These are phyloP conservation scores for Microplitis mediator DNA, from an alignment of 1,140 invertebrate genomes.

Conservation along the genomic window DNA sequence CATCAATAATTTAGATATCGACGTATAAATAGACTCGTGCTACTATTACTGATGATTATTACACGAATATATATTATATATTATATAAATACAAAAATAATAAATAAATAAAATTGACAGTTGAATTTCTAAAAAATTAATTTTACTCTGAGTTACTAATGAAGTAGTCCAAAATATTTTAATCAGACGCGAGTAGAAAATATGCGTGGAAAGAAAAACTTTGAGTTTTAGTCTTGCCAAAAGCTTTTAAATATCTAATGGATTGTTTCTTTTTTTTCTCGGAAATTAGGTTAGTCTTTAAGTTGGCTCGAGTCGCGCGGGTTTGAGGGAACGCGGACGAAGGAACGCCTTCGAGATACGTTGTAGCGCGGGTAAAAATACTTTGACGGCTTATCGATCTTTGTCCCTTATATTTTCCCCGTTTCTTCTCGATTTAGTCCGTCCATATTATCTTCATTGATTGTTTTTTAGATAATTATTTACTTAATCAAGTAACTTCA, in stretches of 20 bases:
- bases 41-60: not conserved
- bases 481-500: not conserved
- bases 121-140: not conserved
- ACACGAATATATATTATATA: not conserved
- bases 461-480: not conserved
- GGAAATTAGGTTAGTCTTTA: slow-evolving; percentile 18
- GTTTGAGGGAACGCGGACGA: not conserved
- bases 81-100: not conserved
- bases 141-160: not conserved
- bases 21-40: not conserved
- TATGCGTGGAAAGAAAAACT: not conserved
- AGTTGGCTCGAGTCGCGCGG: slow-evolving; percentile 12
- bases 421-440: slow-evolving; percentile 7
- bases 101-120: not conserved
- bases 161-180: not conserved
- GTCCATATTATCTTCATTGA: slow-evolving; percentile 17
- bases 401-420: slow-evolving; percentile 4
- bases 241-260: not conserved
- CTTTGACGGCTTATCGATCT: slow-evolving; percentile 22
- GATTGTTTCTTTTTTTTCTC: not conserved
- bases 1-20: slow-evolving; percentile 19
- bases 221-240: not conserved
- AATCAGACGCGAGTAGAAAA: not conserved
- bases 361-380: slow-evolving; percentile 13
- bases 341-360: slow-evolving; percentile 14